Conservation (phyloP, 1,140 invertebrate species). For the Adelges cooleyi region DNA sequence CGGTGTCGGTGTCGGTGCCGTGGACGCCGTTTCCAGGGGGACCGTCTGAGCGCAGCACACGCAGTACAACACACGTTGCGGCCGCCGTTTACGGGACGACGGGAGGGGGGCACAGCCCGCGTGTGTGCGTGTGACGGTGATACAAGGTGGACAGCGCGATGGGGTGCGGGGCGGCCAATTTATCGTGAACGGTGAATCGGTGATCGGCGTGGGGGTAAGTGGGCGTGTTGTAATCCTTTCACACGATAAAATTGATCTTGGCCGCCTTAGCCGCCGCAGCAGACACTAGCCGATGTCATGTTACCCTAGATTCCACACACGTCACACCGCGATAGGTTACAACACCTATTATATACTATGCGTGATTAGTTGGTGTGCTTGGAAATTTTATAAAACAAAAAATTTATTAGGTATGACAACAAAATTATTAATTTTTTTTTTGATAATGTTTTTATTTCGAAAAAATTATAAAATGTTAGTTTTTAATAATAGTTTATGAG, state of each 20-base stretch:
- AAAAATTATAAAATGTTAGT: too few relatives aligned
- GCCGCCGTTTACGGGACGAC: too few relatives aligned
- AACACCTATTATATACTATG: too few relatives aligned
- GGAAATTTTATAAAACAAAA: too few relatives aligned
- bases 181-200: conserved; percentile 19
- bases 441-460: too few relatives aligned
- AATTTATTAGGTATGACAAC: too few relatives aligned
- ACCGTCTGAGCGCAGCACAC: conserved; percentile 28
- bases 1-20: not conserved
- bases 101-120: too few relatives aligned
- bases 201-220: conserved; percentile 18
- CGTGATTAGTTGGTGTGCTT: too few relatives aligned
- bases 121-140: too few relatives aligned
- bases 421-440: too few relatives aligned
- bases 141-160: not conserved
- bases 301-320: conserved; percentile 11
- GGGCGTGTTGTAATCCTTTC: conserved; percentile 26
- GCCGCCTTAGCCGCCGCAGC: not conserved
- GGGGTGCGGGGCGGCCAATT: not conserved
- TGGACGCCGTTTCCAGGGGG: conserved; percentile 21
- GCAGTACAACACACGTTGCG: conserved; percentile 1
- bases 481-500: too few relatives aligned
- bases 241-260: conserved; percentile 24
- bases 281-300: conserved; percentile 17
- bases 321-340: not conserved